These are phyloP conservation scores for Epizoanthus ramosus DNA, from an alignment of 92 coral and sea anemone genomes.

Conservation along the genomic window DNA sequence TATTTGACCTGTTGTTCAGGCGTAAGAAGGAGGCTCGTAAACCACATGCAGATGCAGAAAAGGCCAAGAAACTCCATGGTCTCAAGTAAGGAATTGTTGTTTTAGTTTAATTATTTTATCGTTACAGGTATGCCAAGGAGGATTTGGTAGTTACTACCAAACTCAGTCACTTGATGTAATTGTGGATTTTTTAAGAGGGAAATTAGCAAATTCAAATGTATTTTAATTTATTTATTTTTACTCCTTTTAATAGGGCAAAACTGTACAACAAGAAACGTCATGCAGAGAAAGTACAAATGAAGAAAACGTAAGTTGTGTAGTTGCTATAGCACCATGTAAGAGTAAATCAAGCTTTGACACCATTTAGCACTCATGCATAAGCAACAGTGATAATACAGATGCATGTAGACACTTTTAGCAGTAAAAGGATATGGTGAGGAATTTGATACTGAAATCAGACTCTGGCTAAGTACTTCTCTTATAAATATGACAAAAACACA, in stretches of 20 bases:
- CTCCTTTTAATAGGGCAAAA: constrained; percentile 74
- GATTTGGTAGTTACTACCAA: neutral
- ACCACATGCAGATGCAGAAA: constrained; percentile 91
- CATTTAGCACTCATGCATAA: too few relatives aligned
- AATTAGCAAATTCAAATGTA: neutral
- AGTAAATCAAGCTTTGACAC: too few relatives aligned
- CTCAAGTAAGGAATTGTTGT: constrained; percentile 65
- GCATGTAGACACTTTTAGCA: too few relatives aligned
- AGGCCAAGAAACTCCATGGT: constrained; percentile 98
- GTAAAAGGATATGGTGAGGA: too few relatives aligned
- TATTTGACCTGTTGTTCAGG: constrained; percentile 41
- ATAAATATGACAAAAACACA: too few relatives aligned
- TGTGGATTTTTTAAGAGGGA: constrained; percentile 1
- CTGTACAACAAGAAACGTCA: constrained; percentile 94
- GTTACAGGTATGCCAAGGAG: too few relatives aligned
- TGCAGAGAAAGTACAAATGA: constrained; percentile 99
- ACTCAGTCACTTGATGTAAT: too few relatives aligned
- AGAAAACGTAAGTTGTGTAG: constrained; percentile 86
- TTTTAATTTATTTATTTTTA: too few relatives aligned
- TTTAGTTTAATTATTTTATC: neutral
- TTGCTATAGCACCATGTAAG: too few relatives aligned
- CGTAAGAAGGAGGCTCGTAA: constrained; percentile 96
- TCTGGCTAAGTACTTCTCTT: too few relatives aligned
- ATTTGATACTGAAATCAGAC: too few relatives aligned
- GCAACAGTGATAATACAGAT: too few relatives aligned